phyloP scores from a whole-genome alignment of 1,140 invertebrate genomes.

The Acromyrmex charruanus region DNA sequence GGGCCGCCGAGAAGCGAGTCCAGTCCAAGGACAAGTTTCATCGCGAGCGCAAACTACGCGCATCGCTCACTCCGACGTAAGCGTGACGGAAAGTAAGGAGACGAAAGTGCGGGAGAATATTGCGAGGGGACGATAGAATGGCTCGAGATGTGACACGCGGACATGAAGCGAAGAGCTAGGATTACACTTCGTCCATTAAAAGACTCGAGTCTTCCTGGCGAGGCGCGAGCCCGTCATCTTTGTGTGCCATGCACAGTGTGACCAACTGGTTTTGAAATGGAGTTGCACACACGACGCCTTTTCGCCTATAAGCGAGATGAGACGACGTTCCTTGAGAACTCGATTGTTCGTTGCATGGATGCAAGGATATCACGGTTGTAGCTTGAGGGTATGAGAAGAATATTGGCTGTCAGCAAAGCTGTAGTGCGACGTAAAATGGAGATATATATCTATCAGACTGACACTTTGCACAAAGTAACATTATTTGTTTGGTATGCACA shows the following conservation, averaged over 20 bases:
- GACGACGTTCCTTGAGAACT: slow-evolving; percentile 33
- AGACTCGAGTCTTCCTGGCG: neutral
- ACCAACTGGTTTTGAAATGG: slow-evolving; percentile 31
- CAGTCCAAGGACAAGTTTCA: slow-evolving; percentile 64
- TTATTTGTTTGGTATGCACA: neutral
- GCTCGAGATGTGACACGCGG: neutral
- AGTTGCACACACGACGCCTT: neutral
- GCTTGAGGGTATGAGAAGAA: slow-evolving; percentile 16
- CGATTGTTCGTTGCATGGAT: slow-evolving; percentile 35
- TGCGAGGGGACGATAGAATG: neutral
- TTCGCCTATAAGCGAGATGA: slow-evolving; percentile 18
- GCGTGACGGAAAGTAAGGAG: slow-evolving; percentile 59
- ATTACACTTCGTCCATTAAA: slow-evolving; percentile 57
- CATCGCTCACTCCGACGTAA: slow-evolving; percentile 64
- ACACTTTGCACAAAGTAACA: neutral
- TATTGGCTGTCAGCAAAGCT: slow-evolving; percentile 37
- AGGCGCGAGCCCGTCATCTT: neutral
- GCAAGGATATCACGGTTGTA: slow-evolving; percentile 4
- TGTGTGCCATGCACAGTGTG: neutral
- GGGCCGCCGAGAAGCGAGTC: neutral
- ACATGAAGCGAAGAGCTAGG: slow-evolving; percentile 30
- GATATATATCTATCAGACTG: slow-evolving; percentile 1
- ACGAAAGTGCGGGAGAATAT: slow-evolving; percentile 37
- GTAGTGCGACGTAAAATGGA: neutral
- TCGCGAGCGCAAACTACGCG: slow-evolving; percentile 54